Evolutionary conservation across 1,140 invertebrate genomes (phyloP).

Genomic region (Aphidius gifuensis): DNA sequence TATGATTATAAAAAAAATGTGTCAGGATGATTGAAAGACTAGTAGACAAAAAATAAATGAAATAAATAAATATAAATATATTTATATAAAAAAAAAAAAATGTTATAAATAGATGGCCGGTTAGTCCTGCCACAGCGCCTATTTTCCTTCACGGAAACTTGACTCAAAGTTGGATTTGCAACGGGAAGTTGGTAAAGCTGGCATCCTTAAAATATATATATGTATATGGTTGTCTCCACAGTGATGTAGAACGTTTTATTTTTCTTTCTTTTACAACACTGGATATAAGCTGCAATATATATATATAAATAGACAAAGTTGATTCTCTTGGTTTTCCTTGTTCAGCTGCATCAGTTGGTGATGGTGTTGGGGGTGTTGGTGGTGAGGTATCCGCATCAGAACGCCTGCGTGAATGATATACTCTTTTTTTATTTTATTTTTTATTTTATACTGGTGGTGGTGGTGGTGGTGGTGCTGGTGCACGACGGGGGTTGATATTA

Average conservation of each 20-base stretch:
- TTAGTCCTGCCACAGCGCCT: slow-evolving; percentile 7
- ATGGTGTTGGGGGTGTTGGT: slow-evolving; percentile 1
- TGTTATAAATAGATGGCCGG: background rate
- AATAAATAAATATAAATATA: too few relatives aligned
- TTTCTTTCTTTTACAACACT: background rate
- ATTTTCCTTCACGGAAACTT: slow-evolving; percentile 15
- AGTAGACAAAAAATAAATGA: too few relatives aligned
- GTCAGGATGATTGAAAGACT: too few relatives aligned
- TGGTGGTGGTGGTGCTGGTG: background rate
- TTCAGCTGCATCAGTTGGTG: background rate
- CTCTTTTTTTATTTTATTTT: too few relatives aligned
- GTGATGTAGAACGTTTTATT: slow-evolving; percentile 17
- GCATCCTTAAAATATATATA: slow-evolving; percentile 3
- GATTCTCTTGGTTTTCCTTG: too few relatives aligned
- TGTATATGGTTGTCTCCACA: background rate
- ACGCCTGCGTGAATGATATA: slow-evolving; percentile 3
- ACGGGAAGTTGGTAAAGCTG: slow-evolving; percentile 19
- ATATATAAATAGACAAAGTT: too few relatives aligned
- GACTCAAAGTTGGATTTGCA: slow-evolving; percentile 18
- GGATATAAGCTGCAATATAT: too few relatives aligned
- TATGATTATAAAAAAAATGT: too few relatives aligned
- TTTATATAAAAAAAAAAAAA: too few relatives aligned
- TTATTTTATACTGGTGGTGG: background rate
- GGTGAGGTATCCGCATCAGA: background rate
- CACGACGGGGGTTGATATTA: slow-evolving; percentile 8